Percentiles rank a stretch among this genome's conserved stretches.
These are phyloP conservation scores for Hofmannophila pseudospretella DNA, from an alignment of 2,888 invertebrate species.

Conservation along the genomic window DNA sequence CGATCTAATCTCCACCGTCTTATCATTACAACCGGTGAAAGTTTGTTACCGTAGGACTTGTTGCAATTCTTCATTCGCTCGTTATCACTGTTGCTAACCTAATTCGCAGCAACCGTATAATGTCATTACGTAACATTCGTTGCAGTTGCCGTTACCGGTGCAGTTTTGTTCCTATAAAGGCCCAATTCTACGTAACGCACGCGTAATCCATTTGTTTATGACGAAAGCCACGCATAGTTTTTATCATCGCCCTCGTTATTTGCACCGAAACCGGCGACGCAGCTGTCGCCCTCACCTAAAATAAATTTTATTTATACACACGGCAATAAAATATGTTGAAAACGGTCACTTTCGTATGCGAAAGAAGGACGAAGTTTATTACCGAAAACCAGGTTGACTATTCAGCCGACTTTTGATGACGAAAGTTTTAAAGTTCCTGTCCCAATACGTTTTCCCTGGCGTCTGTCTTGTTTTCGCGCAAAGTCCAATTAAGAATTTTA, in stretches of 20 bases:
- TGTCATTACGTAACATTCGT: constrained; percentile 8
- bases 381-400: constrained; percentile 23
- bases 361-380: constrained; percentile 24
- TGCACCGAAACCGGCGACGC: constrained; percentile 6
- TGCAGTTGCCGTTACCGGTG: constrained; percentile 1
- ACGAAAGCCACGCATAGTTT: constrained; percentile 10
- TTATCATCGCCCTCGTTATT: constrained; percentile 11
- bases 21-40: constrained; percentile 53
- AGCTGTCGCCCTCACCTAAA: constrained; percentile 21
- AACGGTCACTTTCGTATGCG: constrained; percentile 22
- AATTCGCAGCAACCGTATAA: constrained; percentile 7
- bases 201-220: constrained; percentile 12
- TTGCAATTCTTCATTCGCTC: constrained; percentile 8
- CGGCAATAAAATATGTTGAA: constrained; percentile 17
- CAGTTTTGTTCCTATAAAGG: constrained; percentile 16
- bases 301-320: constrained; percentile 20
- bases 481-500: too few relatives aligned
- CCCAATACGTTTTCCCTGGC: constrained; percentile 4
- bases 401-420: constrained; percentile 17
- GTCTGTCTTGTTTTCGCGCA: too few relatives aligned
- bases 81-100: constrained; percentile 10
- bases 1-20: constrained; percentile 51
- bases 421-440: constrained; percentile 20
- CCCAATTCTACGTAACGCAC: constrained; percentile 9
- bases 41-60: constrained; percentile 32